These are phyloP conservation scores for Pterois miles DNA, from an alignment of 2,797 vertebrate species.

Conservation along the genomic window DNA sequence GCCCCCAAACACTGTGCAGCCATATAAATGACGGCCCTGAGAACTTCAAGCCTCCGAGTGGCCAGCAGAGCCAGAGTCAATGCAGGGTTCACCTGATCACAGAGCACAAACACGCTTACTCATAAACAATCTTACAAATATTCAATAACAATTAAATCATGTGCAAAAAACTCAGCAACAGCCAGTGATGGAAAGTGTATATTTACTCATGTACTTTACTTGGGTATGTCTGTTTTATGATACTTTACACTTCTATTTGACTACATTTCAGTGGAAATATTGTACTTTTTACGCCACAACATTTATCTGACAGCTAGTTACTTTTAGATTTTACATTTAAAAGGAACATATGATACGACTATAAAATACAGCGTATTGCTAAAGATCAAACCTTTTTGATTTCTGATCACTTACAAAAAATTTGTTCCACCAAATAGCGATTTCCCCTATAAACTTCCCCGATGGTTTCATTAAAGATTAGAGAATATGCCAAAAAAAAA, in stretches of 20 bases:
- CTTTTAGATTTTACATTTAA: neutral
- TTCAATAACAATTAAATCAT: neutral
- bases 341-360: neutral
- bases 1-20: constrained; percentile 87
- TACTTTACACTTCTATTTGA: neutral
- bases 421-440: neutral
- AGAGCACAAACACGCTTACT: neutral
- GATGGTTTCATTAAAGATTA: neutral
- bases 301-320: neutral
- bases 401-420: neutral
- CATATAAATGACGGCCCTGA: constrained; percentile 75
- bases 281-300: neutral
- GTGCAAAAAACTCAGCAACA: neutral
- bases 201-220: neutral
- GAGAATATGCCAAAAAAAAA: neutral
- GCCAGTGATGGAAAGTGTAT: neutral
- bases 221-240: neutral
- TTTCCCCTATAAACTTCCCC: neutral
- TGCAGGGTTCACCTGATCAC: constrained; percentile 85
- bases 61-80: constrained; percentile 87
- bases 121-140: neutral
- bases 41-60: constrained; percentile 81
- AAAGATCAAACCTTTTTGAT: neutral
- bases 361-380: neutral
- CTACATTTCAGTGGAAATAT: neutral